These are phyloP conservation scores for Solea solea DNA, from an alignment of 2,113 vertebrate genomes.

Conservation along the genomic window DNA sequence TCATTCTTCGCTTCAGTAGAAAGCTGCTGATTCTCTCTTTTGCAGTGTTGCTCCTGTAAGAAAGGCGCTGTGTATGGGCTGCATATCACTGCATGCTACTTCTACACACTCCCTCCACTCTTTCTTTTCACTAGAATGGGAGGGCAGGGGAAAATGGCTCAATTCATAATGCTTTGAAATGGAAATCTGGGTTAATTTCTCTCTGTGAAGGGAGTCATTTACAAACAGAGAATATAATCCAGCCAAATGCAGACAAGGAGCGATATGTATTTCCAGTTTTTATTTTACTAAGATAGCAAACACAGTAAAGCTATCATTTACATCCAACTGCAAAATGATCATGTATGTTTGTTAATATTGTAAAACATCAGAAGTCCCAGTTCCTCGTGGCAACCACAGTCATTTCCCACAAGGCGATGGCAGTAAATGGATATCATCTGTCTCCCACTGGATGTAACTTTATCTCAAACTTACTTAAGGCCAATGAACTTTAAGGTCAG, in stretches of 20 bases:
- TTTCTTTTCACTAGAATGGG: conserved; percentile 78
- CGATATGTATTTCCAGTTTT: conserved; percentile 26
- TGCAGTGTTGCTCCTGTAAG: conserved; percentile 74
- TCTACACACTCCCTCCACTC: conserved; percentile 59
- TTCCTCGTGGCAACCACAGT: conserved; percentile 37
- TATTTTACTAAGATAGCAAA: conserved; percentile 46
- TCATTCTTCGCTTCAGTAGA: conserved; percentile 81
- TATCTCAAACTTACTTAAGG: conserved; percentile 62
- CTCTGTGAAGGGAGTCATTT: conserved; percentile 88
- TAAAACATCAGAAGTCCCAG: conserved; percentile 42
- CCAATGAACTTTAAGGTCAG: conserved; percentile 64
- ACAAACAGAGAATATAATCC: conserved; percentile 84
- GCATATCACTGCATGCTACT: conserved; percentile 82
- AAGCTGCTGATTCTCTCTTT: conserved; percentile 80
- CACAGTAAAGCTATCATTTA: conserved; percentile 41
- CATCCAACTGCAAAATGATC: conserved; percentile 28
- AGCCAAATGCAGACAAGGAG: conserved; percentile 73
- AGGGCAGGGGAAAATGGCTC: conserved; percentile 80
- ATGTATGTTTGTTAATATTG: conserved; percentile 28
- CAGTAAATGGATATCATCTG: conserved; percentile 61
- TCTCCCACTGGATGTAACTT: conserved; percentile 66
- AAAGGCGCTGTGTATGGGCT: conserved; percentile 72
- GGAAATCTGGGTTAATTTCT: conserved; percentile 83
- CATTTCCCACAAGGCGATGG: conserved; percentile 48
- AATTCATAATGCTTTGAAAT: conserved; percentile 90